Base-by-base conservation (phyloP, 1,140 invertebrate genomes). In the Trichonephila clavipes region DNA sequence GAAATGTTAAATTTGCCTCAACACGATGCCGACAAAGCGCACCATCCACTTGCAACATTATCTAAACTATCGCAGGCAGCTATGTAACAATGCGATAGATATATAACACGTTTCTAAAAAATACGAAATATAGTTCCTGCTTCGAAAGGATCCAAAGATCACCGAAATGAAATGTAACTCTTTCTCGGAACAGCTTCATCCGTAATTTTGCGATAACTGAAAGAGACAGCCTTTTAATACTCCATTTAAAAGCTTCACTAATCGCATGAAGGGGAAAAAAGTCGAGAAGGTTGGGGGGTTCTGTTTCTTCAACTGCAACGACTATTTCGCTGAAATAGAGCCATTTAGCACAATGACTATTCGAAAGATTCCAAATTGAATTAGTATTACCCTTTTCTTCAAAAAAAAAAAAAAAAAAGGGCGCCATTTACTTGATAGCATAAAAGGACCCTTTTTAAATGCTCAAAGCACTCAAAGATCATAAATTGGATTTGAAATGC, bases 191-290 rank as follows among this genome's bases (percentile, higher is more conserved):
- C 34, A 88, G 44, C 64, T 88, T 66, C 61, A 88, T 88, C 64
- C 64, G 59, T 62, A 88, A 88, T 88, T 88, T 88, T 62, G 34
- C 34, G 59, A 64, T 88, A 88, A 88, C 64, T 66, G 86, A 44
- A 62, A 21, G 86, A 19, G 86, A 66, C 61, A 64, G 61, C 86
- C 86, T 88, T 88, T 88, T 88, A 88, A 88, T 66, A 40, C 86
- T 64, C 86, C 86, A 88, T 88, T 64, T 88, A 18, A 51, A 88
- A 83, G 82, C 82, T 59, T 44, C 10, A 8, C 40, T 24, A 40
- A 83, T 83, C 24, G 69, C 69, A 12, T 72, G 28, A 72, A 16
- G 24, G 28, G 28, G 28, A 72, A 72, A 72, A 69, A 69, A 72
- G 24, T 34, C 6, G 28, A 77, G 6, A 18, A 28, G 28, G 28